Evolutionary conservation across 2,888 invertebrate species (phyloP).

Genomic region (Julus scandinavius): DNA sequence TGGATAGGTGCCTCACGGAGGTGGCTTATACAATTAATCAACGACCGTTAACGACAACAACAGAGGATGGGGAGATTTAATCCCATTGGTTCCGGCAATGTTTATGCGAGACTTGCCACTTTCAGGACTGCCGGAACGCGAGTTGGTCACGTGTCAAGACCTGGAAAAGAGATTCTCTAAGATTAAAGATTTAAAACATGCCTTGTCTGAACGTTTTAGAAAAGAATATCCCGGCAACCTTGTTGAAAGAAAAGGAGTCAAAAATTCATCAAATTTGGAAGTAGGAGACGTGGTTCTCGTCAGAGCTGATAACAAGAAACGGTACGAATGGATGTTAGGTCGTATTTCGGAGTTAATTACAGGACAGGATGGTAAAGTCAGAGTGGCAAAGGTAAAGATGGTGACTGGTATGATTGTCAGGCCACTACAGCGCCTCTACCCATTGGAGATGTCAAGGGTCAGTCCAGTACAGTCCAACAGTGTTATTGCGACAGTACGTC

Average conservation of each 20-base stretch:
- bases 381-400: neutral
- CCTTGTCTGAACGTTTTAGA: too few relatives aligned
- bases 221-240: too few relatives aligned
- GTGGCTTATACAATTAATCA: conserved; percentile 60
- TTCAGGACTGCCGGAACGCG: too few relatives aligned
- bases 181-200: too few relatives aligned
- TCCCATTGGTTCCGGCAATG: too few relatives aligned
- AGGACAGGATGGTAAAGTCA: neutral
- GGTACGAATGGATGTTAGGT: neutral
- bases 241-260: too few relatives aligned
- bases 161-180: too few relatives aligned
- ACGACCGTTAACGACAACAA: conserved; percentile 62
- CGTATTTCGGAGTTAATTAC: neutral
- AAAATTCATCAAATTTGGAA: neutral
- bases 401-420: neutral
- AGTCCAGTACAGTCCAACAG: neutral
- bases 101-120: too few relatives aligned
- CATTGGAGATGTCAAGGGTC: neutral
- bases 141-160: too few relatives aligned
- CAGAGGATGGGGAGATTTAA: too few relatives aligned
- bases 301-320: neutral
- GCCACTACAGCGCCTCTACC: neutral
- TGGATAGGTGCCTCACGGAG: neutral
- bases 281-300: neutral
- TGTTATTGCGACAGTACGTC: too few relatives aligned